Percentiles rank a stretch among this genome's conserved stretches.
phyloP scores from a whole-genome alignment of 2,113 vertebrate genomes.

The Anguilla rostrata region DNA sequence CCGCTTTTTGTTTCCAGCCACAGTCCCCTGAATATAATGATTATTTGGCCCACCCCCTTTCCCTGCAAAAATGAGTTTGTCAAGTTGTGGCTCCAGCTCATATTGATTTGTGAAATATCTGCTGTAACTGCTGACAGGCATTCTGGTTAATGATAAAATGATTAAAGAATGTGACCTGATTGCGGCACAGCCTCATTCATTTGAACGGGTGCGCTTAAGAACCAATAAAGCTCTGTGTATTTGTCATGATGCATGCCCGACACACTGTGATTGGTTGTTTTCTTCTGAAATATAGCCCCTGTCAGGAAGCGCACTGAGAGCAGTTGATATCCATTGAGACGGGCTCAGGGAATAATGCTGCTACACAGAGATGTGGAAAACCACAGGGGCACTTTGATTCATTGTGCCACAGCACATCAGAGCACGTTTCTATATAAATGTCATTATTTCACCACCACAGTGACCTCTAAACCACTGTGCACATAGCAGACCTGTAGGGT shows the following conservation, averaged over 20 bases:
- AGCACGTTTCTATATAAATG: constrained; percentile 40
- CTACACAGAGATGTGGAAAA: constrained; percentile 14
- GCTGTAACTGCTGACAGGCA: not conserved
- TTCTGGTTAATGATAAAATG: constrained; percentile 3
- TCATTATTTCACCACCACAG: constrained; percentile 41
- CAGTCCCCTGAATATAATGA: not conserved
- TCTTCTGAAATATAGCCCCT: constrained; percentile 5
- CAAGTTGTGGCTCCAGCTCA: constrained; percentile 8
- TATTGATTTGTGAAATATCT: constrained; percentile 13
- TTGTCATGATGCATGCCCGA: not conserved
- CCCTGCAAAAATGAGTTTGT: not conserved
- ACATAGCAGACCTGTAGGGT: constrained; percentile 32
- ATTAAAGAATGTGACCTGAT: constrained; percentile 6
- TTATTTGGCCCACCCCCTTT: not conserved
- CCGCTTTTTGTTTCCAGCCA: not conserved
- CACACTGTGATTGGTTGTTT: constrained; percentile 2
- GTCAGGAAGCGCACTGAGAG: not conserved
- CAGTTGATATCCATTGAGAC: constrained; percentile 5
- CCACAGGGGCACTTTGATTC: constrained; percentile 19
- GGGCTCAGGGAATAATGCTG: constrained; percentile 5
- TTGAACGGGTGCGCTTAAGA: not conserved
- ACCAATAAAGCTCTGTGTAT: not conserved
- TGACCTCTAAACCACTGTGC: constrained; percentile 47
- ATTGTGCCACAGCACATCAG: constrained; percentile 43
- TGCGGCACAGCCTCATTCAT: not conserved